These are phyloP conservation scores for Pammene aurita DNA, from an alignment of 2,888 invertebrate genomes.

Conservation along the genomic window DNA sequence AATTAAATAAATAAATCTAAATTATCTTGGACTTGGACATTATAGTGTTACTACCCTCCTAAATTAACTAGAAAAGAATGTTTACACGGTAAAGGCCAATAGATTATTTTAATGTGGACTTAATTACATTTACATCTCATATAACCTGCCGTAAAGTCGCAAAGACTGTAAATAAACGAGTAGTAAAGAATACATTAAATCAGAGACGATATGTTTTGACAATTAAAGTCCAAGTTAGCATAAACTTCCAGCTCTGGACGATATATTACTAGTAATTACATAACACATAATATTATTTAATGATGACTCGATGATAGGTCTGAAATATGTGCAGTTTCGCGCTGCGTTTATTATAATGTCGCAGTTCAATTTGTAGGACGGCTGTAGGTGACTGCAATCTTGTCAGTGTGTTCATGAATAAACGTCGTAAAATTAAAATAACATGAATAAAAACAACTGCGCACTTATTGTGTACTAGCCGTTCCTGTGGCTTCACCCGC, in stretches of 20 bases:
- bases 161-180: conserved; percentile 10
- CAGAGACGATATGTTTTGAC: conserved; percentile 31
- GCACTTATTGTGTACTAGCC: no score
- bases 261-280: neutral
- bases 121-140: conserved; percentile 12
- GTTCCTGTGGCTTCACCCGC: no score
- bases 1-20: no score
- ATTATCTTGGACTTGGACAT: no score
- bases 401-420: no score
- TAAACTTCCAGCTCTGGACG: conserved; percentile 11
- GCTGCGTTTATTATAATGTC: conserved; percentile 10
- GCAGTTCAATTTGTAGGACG: neutral
- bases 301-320: neutral
- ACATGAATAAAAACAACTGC: no score
- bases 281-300: neutral
- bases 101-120: conserved; percentile 23
- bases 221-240: conserved; percentile 2
- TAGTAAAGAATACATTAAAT: neutral
- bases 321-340: conserved; percentile 13
- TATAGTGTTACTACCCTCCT: no score
- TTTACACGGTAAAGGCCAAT: conserved; percentile 15
- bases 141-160: conserved; percentile 13
- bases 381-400: no score
- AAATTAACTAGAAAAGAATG: neutral
- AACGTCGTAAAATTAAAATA: no score